Percentiles rank a stretch among this genome's conserved stretches.
phyloP scores from a whole-genome alignment of 2,888 invertebrate species.

The Macaria liturata region DNA sequence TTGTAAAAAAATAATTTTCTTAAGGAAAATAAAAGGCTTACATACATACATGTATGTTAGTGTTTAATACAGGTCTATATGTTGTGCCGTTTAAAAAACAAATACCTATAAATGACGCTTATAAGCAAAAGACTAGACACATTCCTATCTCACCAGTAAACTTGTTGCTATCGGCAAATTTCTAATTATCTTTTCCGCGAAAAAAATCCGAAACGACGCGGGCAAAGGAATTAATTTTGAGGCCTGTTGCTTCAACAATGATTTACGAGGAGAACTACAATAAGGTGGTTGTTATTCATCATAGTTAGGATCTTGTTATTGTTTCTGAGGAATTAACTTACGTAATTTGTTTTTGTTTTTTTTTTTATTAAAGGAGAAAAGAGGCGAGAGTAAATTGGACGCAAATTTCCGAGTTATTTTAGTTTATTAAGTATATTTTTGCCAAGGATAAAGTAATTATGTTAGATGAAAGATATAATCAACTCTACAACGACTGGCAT shows the following conservation, averaged over 20 bases:
- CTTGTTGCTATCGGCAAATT: not conserved
- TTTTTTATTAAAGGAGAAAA: conserved; percentile 2
- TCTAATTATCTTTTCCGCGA: conserved; percentile 27
- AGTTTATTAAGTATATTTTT: too few species aligned
- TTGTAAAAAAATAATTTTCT: too few species aligned
- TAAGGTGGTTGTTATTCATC: conserved; percentile 26
- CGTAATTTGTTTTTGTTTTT: conserved; percentile 12
- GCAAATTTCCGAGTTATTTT: conserved; percentile 1
- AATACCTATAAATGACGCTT: too few species aligned
- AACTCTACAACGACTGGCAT: too few species aligned
- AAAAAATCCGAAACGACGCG: conserved; percentile 27
- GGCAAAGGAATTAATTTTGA: conserved; percentile 14
- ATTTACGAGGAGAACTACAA: conserved; percentile 24
- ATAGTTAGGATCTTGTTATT: conserved; percentile 24
- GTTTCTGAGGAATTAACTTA: conserved; percentile 19
- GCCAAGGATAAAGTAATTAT: too few species aligned
- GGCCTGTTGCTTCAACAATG: conserved; percentile 31
- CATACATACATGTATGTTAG: too few species aligned
- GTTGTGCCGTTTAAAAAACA: too few species aligned
- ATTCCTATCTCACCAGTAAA: too few species aligned
- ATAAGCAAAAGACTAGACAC: too few species aligned
- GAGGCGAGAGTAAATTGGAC: not conserved
- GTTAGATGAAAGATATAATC: too few species aligned
- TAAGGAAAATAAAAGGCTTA: too few species aligned
- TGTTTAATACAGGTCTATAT: too few species aligned